Conservation (phyloP, 2,113 vertebrate genomes). For the Varanus komodoensis region DNA sequence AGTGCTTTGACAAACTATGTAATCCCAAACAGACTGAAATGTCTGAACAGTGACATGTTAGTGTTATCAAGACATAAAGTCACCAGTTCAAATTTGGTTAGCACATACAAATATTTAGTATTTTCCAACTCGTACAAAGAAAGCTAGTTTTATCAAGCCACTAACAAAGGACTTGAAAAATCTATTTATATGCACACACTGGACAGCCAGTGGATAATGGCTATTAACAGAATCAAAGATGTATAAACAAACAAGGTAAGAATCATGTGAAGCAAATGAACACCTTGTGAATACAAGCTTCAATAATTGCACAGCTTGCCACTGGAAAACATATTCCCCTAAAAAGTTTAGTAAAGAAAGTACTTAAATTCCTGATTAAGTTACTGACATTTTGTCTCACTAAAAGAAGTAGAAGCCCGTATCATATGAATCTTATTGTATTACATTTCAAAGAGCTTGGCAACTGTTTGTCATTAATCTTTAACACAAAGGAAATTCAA, state of each 20-base stretch:
- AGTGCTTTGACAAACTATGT: background rate
- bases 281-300: background rate
- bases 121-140: background rate
- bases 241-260: constrained; percentile 13
- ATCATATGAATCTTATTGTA: constrained; percentile 41
- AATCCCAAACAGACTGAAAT: background rate
- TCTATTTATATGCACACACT: background rate
- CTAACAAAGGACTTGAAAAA: background rate
- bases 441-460: constrained; percentile 54
- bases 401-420: constrained; percentile 44
- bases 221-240: background rate
- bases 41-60: background rate
- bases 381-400: constrained; percentile 48
- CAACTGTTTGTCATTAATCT: constrained; percentile 66
- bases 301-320: background rate
- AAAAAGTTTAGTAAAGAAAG: constrained; percentile 38
- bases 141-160: background rate
- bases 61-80: background rate
- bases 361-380: constrained; percentile 40
- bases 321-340: constrained; percentile 19
- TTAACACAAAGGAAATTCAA: constrained; percentile 75
- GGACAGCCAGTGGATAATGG: background rate
- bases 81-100: background rate
- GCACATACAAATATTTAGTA: constrained; percentile 40
- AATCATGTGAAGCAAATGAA: background rate